These are phyloP conservation scores for Lochmaea crataegi DNA, from an alignment of 2,888 invertebrate genomes.

Conservation along the genomic window DNA sequence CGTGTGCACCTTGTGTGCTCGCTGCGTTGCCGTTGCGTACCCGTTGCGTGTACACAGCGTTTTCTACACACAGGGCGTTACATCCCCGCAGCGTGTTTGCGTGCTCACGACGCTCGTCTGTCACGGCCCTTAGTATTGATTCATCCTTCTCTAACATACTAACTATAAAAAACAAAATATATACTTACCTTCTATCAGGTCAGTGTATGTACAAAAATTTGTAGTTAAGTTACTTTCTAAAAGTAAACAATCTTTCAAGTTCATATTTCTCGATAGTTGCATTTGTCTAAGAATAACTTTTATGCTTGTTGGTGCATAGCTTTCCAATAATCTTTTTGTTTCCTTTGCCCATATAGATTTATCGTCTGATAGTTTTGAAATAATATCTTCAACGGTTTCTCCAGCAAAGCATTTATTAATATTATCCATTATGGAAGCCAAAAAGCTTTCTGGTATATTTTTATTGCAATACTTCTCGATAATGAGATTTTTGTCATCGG, in stretches of 20 bases:
- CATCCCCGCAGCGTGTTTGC: too few species aligned
- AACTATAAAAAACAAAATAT: too few species aligned
- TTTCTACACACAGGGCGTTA: too few species aligned
- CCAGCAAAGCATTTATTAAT: constrained; percentile 85
- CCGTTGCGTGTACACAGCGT: too few species aligned
- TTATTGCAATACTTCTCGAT: constrained; percentile 72
- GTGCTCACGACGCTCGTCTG: too few species aligned
- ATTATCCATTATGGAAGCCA: constrained; percentile 75
- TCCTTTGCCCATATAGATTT: constrained; percentile 84
- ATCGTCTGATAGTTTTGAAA: constrained; percentile 78
- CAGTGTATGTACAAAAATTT: constrained; percentile 6
- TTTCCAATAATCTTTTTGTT: constrained; percentile 75
- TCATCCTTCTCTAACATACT: too few species aligned
- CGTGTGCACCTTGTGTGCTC: too few species aligned
- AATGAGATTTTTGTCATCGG: constrained; percentile 68
- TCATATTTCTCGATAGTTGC: background rate
- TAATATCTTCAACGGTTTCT: constrained; percentile 81
- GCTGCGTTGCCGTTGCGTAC: too few species aligned
- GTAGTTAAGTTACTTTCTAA: constrained; percentile 10
- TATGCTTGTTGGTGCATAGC: constrained; percentile 84
- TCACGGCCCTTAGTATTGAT: too few species aligned
- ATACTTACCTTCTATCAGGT: constrained; percentile 8
- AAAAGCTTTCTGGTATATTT: constrained; percentile 71
- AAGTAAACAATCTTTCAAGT: background rate
- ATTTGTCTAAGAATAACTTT: constrained; percentile 23